Base-by-base conservation (phyloP, 2,113 vertebrate genomes). In the Coptodon rendalli region DNA sequence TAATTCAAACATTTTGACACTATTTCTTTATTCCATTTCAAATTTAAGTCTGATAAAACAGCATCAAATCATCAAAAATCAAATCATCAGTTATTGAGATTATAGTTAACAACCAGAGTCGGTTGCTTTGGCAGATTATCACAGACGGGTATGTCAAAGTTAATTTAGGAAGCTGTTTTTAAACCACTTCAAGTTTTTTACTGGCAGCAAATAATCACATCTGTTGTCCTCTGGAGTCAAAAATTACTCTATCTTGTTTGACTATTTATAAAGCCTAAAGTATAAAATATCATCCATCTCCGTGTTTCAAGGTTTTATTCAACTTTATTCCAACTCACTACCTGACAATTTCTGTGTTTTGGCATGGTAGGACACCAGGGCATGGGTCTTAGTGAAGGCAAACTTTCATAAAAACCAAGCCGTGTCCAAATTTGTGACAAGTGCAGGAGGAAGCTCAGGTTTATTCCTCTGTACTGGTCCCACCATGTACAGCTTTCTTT, bases 281-380 rank as follows among this genome's bases (percentile, higher is more conserved):
- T 34, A 61, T 61, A 61, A 61, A 61, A 34, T 34, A 61, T 61
- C 16, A 34, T 19, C 57, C 29, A 34, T 61, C 5, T 61, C 57
- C 34, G 57, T 61, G 57, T 61, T 61, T 61, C 16, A 61, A 34
- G 29, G 29, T 61, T 61, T 61, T 61, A 61, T 61, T 34, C 29
- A 61, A 34, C 57, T 34, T 61, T 61, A 61, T 34, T 61, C 3
- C 29, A 61, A 61, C 9, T 61, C 16, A 34, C 3, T 61, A 19
- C 57, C 57, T 61, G 29, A 61, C 29, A 61, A 0, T 1, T 61
- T 61, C 57, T 34, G 16, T 34, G 5, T 61, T 61, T 34, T 61
- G 16, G 29, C 29, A 61, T 61, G 14, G 29, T 1, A 31, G 29
- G 14, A 61, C 27, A 61, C 29, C 0, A 61, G 0, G 57, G 29